phyloP scores from a whole-genome alignment of 1,140 invertebrate species.

The Halyomorpha halys region DNA sequence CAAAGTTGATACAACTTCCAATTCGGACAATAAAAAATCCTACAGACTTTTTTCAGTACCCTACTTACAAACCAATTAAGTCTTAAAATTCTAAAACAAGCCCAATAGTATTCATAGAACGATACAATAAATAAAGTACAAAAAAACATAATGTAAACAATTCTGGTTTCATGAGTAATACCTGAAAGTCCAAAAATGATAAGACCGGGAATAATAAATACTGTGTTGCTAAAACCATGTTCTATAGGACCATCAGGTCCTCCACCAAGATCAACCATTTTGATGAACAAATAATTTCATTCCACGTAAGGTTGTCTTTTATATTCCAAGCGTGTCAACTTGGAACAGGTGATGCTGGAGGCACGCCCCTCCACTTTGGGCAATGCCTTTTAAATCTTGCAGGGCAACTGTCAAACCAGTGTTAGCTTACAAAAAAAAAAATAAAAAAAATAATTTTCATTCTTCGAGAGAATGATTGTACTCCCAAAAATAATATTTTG shows the following conservation, averaged over 20 bases:
- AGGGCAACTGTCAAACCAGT: background rate
- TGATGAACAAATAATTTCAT: constrained; percentile 15
- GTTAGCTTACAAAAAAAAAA: no score
- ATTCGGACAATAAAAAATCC: no score
- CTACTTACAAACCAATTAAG: no score
- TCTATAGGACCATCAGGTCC: constrained; percentile 58
- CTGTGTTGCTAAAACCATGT: constrained; percentile 66
- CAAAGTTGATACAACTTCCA: no score
- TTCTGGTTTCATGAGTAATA: constrained; percentile 39
- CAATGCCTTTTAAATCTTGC: background rate
- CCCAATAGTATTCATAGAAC: no score
- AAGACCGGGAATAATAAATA: constrained; percentile 64
- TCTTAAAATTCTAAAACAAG: no score
- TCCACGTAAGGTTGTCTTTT: background rate
- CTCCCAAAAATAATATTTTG: background rate
- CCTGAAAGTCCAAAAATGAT: constrained; percentile 59
- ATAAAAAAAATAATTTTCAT: no score
- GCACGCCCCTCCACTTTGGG: constrained; percentile 6
- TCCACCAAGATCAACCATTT: constrained; percentile 55
- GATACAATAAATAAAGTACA: no score
- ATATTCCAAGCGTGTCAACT: background rate
- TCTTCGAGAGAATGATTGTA: no score
- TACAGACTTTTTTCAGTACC: no score
- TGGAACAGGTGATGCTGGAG: background rate
- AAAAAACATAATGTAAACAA: constrained; percentile 15